phyloP scores from a whole-genome alignment of 30 jellyfish, hydroid and myxozoan species.

The Aurelia sp. region DNA sequence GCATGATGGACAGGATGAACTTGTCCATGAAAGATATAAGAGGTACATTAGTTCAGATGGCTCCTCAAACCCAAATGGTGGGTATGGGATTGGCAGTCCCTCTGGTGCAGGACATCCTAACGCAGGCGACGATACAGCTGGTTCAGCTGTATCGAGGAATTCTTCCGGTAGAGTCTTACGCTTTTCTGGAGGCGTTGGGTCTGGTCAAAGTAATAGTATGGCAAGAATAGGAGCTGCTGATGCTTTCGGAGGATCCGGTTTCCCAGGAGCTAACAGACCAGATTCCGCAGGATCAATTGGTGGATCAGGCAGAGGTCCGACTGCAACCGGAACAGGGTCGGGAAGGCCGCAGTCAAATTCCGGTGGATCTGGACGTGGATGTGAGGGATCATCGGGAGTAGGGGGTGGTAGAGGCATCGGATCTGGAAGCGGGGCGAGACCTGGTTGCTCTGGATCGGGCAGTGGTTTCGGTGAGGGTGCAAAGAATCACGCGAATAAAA shows the following conservation, averaged over 20 bases:
- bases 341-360: constrained; percentile 25
- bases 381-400: constrained; percentile 34
- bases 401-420: constrained; percentile 40
- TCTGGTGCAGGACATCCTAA: too few species aligned
- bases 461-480: constrained; percentile 74
- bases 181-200: neutral
- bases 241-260: constrained; percentile 16
- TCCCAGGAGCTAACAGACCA: neutral
- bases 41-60: too few species aligned
- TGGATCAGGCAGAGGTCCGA: constrained; percentile 41
- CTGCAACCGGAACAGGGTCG: constrained; percentile 37
- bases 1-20: too few species aligned
- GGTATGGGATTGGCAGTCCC: too few species aligned
- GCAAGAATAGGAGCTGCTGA: neutral
- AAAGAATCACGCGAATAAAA: constrained; percentile 20
- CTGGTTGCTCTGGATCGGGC: constrained; percentile 60
- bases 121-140: too few species aligned
- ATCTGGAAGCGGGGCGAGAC: constrained; percentile 27
- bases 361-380: constrained; percentile 52
- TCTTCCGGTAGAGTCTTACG: too few species aligned
- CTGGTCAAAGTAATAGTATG: constrained; percentile 7
- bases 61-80: too few species aligned
- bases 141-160: too few species aligned
- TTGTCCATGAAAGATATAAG: too few species aligned
- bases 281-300: neutral